These are phyloP conservation scores for Nibea albiflora DNA, from an alignment of 2,113 vertebrate species.

Conservation along the genomic window DNA sequence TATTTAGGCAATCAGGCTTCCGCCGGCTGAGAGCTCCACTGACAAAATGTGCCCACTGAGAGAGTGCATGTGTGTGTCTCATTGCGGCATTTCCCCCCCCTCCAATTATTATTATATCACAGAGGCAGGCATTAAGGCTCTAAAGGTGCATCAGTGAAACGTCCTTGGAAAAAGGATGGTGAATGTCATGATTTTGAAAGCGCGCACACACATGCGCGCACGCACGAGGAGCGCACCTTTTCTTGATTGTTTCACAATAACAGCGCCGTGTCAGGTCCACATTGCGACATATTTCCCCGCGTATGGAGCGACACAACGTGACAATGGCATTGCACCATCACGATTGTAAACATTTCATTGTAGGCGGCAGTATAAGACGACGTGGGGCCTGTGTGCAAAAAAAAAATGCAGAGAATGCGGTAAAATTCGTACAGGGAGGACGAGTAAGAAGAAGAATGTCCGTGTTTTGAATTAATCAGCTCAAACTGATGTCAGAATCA, in stretches of 20 bases:
- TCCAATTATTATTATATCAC: background rate
- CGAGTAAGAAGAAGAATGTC: slow-evolving; percentile 21
- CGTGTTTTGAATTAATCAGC: slow-evolving; percentile 51
- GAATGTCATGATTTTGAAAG: slow-evolving; percentile 76
- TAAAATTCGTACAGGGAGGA: slow-evolving; percentile 43
- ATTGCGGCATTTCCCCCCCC: slow-evolving; percentile 68
- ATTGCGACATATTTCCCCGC: slow-evolving; percentile 68
- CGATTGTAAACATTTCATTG: slow-evolving; percentile 76
- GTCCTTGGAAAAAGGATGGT: slow-evolving; percentile 77
- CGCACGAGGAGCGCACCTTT: slow-evolving; percentile 22
- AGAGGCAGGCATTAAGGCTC: slow-evolving; percentile 28
- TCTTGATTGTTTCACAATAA: slow-evolving; percentile 11
- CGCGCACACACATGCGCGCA: slow-evolving; percentile 7
- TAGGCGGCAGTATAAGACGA: slow-evolving; percentile 47
- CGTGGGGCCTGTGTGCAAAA: slow-evolving; percentile 43
- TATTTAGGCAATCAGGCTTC: slow-evolving; percentile 59
- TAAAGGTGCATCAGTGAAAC: slow-evolving; percentile 54
- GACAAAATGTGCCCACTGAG: slow-evolving; percentile 10
- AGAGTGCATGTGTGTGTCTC: slow-evolving; percentile 29
- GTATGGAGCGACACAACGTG: slow-evolving; percentile 63
- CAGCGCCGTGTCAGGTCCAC: slow-evolving; percentile 34
- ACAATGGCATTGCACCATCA: slow-evolving; percentile 75
- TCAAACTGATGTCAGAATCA: background rate
- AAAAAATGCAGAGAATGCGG: slow-evolving; percentile 69
- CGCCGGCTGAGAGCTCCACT: slow-evolving; percentile 27